Evolutionary conservation across 2,113 vertebrate species (phyloP), one percentile per base, ranked within the genome.

Genomic region (Pogonocichla stellata): DNA sequence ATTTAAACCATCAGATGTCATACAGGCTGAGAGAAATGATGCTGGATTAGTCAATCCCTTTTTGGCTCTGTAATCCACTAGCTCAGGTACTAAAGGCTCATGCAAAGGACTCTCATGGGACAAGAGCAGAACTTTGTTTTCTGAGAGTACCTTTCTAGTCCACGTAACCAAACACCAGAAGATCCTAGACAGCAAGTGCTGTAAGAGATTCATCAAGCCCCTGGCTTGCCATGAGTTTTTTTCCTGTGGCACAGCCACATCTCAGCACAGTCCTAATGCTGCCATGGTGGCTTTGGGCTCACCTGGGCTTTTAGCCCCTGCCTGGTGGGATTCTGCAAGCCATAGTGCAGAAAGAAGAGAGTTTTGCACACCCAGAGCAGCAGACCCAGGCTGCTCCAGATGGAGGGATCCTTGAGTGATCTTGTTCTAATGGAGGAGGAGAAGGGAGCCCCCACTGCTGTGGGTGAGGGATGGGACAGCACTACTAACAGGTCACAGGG

Each of bases 21-120:
- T 10, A 60, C 19, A 25, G 54, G 23, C 36, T 0, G 1, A 48
- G 9, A 88, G 43, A 33, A 81, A 75, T 3, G 0, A 50, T 2
- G 13, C 13, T 60, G 73, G 57, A 43, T 75, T 67, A 64, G n/a
- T 60, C 10, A 10, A 22, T 71, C 25, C 20, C 34, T 62, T 61
- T 61, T 42, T 83, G 36, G 51, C 38, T 77, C 3, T 16, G 12
- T 9, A 51, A 87, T 51, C 43, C 58, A 71, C 70, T 36, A 9
- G 43, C 51, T 88, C 43, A 60, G 43, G 42, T 36, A 43, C 47
- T n/a, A 60, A 65, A 60, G 19, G 22, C 34, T 86, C 25, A 8
- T 43, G 40, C 24, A 79, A 69, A 78, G 14, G 23, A 6, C 15
- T 47, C 26, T 88, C 20, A 12, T 14, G 36, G 48, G 38, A 24